phyloP scores from a whole-genome alignment of 2,888 invertebrate species.

The Ernsta delagoae region DNA sequence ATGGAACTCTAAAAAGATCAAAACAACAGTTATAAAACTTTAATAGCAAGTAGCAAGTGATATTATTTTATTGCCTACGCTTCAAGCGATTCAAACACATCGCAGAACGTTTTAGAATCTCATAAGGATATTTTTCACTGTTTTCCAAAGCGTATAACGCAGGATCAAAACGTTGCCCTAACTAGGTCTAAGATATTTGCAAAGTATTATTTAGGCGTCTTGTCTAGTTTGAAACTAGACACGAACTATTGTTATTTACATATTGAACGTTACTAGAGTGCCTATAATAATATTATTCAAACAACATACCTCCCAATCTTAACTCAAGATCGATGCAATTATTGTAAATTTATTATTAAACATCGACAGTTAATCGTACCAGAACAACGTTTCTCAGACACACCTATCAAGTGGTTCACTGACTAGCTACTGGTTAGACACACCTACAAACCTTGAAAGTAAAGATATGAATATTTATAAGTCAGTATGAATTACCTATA shows the following conservation, averaged over 20 bases:
- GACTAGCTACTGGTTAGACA: not conserved
- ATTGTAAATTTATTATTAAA: constrained; percentile 5
- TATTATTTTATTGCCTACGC: constrained; percentile 2
- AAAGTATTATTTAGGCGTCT: not conserved
- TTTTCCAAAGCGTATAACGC: constrained; percentile 10
- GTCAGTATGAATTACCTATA: not conserved
- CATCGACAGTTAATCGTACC: not conserved
- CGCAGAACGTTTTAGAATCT: constrained; percentile 15
- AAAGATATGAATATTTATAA: not conserved
- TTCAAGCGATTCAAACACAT: constrained; percentile 16
- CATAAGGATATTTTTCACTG: constrained; percentile 21
- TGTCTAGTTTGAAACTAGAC: not conserved
- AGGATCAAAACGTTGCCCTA: not conserved
- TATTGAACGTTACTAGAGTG: not conserved
- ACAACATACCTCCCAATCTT: constrained; percentile 2
- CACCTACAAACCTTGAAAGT: constrained; percentile 8
- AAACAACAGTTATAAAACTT: constrained; percentile 8
- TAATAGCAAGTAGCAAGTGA: not conserved
- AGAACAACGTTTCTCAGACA: constrained; percentile 3
- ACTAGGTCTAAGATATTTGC: not conserved
- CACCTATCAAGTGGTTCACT: constrained; percentile 5
- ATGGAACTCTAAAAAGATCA: not conserved
- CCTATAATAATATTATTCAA: not conserved
- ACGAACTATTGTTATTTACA: not conserved
- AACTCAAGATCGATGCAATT: constrained; percentile 1